These are phyloP conservation scores for human DNA, from an alignment of 2,113 vertebrate species.

Conservation along the genomic window DNA sequence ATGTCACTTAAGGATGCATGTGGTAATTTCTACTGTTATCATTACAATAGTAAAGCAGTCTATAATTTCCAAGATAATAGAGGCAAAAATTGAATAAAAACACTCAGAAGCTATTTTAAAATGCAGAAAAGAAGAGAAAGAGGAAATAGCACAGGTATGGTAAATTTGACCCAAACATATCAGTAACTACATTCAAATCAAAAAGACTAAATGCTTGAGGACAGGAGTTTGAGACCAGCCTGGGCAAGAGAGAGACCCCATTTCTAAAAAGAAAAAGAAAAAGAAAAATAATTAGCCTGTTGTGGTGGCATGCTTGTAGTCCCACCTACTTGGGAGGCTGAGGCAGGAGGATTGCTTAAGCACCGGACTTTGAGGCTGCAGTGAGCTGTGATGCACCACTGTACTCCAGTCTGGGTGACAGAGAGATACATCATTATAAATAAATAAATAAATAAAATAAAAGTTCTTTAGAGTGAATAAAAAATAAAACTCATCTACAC, in stretches of 20 bases:
- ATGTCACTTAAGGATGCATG: background rate
- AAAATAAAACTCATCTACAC: background rate
- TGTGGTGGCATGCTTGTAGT: too few species aligned
- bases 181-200: constrained; percentile 37
- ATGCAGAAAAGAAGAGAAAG: background rate
- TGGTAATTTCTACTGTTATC: constrained; percentile 1
- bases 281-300: too few species aligned
- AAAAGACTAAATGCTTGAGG: background rate
- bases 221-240: too few species aligned
- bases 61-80: constrained; percentile 29
- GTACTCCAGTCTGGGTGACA: too few species aligned
- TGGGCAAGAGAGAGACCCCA: too few species aligned
- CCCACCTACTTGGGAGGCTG: too few species aligned
- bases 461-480: constrained; percentile 20
- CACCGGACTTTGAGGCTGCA: too few species aligned
- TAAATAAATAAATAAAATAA: too few species aligned
- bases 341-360: too few species aligned
- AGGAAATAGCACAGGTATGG: background rate
- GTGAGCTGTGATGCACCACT: too few species aligned
- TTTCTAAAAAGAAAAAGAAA: too few species aligned
- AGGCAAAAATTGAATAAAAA: background rate
- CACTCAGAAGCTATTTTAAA: background rate
- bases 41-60: background rate
- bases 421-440: too few species aligned
- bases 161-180: background rate